A percentile compares a stretch with the other conserved stretches of the same genome.
Conservation (phyloP, 2,797 vertebrate genomes). For the Uromys caudimaculatus region DNA sequence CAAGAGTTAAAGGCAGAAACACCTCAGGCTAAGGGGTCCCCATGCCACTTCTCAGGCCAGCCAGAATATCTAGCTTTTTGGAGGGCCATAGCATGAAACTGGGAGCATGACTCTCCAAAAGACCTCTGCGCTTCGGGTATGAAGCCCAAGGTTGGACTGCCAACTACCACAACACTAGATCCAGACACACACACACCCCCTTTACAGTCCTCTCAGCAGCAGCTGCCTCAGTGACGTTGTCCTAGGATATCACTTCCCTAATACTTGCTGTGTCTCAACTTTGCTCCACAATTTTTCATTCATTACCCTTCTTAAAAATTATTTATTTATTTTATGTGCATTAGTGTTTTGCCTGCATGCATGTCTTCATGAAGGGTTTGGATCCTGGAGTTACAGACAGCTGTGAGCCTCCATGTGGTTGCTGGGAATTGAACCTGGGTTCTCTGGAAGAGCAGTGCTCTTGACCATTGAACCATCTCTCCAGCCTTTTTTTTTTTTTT, state of each 20-base stretch:
- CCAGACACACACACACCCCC: not conserved
- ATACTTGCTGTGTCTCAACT: not conserved
- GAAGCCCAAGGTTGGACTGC: not conserved
- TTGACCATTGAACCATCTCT: not conserved
- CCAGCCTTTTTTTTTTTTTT: not conserved
- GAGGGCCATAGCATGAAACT: not conserved
- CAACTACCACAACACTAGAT: not conserved
- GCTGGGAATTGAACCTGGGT: not conserved
- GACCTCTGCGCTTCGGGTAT: not conserved
- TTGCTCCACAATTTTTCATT: not conserved
- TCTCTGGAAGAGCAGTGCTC: not conserved
- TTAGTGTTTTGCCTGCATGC: not conserved
- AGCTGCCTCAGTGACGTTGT: not conserved
- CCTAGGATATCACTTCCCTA: no score
- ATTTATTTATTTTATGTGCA: not conserved
- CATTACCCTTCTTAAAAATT: not conserved
- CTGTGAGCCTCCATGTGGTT: not conserved
- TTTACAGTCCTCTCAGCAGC: not conserved
- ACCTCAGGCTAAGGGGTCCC: not conserved
- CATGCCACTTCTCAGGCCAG: not conserved
- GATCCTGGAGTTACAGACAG: not conserved
- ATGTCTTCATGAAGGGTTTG: not conserved
- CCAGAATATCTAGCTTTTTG: not conserved
- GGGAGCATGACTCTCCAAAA: not conserved
- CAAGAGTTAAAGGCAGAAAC: slow-evolving; percentile 13